Base-by-base conservation (phyloP, 2,113 vertebrate genomes). In the Oryzias curvinotus region DNA sequence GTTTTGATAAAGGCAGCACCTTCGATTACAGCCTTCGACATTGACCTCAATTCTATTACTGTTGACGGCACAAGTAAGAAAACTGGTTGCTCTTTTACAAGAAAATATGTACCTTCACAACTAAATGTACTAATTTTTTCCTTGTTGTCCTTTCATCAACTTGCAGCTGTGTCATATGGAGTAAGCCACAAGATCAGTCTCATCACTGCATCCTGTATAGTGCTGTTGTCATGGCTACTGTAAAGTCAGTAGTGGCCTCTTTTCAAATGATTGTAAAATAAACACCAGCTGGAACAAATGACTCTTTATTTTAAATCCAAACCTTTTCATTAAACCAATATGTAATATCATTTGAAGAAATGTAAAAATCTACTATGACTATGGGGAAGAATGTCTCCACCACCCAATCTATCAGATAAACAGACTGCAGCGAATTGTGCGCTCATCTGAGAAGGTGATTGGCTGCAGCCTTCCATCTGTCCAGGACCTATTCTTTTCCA, bases 211-310 rank as follows among this genome's bases (percentile, higher is more conserved):
- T 72, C 23, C 17, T 52, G 30, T 28, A 18, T 81, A 47, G 76
- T 66, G 30, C 28, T 70, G 48, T 13, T 73, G 21, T 70, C 78
- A 68, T 80, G 68, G 73, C n/a, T 73, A 26, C 55, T 75, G 23
- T 56, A 57, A 52, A 54, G 46, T 21, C 58, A 52, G 41, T 48
- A 54, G 6, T 74, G 19, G 6, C 8, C 3, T 21, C 13, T 36
- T n/a, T 18, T 5, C 17, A n/a, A n/a, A 47, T 16, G 5, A n/a
- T 8, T n/a, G 36, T 36, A 36, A 12, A 46, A 46, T 46, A 17
- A 46, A 14, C 15, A 46, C 44, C 17, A 46, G 3, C 44, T 17
- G 17, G 15, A 7, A 14, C 44, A n/a, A n/a, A n/a, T n/a, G n/a
- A n/a, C n/a, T n/a, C n/a, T n/a, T n/a, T n/a, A n/a, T n/a, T n/a